These are phyloP conservation scores for Cassiopea xamachana DNA, from an alignment of 30 jellyfish, hydroid and myxozoan genomes.

Conservation along the genomic window DNA sequence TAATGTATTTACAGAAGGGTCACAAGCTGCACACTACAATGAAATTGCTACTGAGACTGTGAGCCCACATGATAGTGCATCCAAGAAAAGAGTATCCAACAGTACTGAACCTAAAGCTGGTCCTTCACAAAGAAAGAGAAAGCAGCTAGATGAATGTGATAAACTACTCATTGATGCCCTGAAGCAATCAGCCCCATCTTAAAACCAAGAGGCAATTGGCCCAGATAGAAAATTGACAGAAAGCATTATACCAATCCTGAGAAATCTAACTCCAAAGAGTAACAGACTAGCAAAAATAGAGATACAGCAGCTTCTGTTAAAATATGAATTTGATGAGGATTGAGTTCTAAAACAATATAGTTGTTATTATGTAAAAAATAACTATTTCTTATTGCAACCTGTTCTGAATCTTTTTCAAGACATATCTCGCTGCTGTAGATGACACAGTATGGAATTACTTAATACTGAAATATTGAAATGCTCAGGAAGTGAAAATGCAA, in stretches of 20 bases:
- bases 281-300: slow-evolving; percentile 42
- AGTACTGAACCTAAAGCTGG: background rate
- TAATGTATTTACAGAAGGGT: slow-evolving; percentile 5
- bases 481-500: background rate
- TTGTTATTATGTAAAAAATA: background rate
- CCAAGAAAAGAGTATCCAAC: background rate
- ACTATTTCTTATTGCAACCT: background rate
- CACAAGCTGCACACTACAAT: background rate
- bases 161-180: background rate
- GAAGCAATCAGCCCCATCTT: background rate
- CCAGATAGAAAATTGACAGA: slow-evolving; percentile 8
- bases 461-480: background rate
- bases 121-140: background rate
- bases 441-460: background rate
- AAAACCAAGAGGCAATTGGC: background rate
- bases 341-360: background rate
- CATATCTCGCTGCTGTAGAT: background rate
- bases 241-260: slow-evolving; percentile 24
- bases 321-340: slow-evolving; percentile 15
- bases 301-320: slow-evolving; percentile 28
- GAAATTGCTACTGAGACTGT: background rate
- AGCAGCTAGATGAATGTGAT: background rate
- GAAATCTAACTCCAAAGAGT: slow-evolving; percentile 18
- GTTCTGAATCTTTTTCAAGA: too few relatives aligned
- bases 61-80: slow-evolving; percentile 1